A percentile compares a stretch with the other conserved stretches of the same genome.
phyloP scores from a whole-genome alignment of 2,113 vertebrate species.

The Taxidea taxus region DNA sequence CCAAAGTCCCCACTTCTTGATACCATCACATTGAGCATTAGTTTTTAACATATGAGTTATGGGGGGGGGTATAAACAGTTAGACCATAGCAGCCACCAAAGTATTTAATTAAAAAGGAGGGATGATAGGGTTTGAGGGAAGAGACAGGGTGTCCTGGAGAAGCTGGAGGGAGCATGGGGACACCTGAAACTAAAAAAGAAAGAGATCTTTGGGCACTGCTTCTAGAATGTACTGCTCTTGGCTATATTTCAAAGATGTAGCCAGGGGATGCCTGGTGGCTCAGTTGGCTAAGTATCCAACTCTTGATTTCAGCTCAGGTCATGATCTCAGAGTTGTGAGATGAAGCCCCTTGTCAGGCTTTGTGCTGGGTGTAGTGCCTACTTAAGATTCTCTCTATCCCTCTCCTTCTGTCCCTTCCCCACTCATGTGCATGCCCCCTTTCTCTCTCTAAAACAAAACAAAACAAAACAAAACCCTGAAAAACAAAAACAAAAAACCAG shows the following conservation, averaged over 20 bases:
- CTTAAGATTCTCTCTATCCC: background rate
- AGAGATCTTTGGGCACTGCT: background rate
- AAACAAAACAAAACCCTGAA: background rate
- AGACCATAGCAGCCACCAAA: background rate
- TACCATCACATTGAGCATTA: background rate
- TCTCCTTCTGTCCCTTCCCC: background rate
- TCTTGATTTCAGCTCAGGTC: background rate
- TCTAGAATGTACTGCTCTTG: background rate
- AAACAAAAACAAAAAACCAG: background rate
- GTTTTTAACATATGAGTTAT: background rate
- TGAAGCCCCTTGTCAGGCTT: background rate
- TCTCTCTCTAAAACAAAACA: background rate
- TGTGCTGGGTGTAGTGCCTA: background rate
- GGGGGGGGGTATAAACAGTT: background rate
- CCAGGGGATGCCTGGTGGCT: background rate
- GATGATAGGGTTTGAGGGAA: background rate
- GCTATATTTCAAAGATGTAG: background rate
- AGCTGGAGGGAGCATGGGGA: background rate
- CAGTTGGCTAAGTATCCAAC: background rate
- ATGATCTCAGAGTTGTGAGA: background rate
- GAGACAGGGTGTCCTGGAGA: background rate
- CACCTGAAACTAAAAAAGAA: background rate
- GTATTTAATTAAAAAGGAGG: background rate
- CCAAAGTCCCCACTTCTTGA: background rate
- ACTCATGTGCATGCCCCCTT: background rate